Base-by-base conservation (phyloP, 2,113 vertebrate genomes). In the Arothron firmamentum region DNA sequence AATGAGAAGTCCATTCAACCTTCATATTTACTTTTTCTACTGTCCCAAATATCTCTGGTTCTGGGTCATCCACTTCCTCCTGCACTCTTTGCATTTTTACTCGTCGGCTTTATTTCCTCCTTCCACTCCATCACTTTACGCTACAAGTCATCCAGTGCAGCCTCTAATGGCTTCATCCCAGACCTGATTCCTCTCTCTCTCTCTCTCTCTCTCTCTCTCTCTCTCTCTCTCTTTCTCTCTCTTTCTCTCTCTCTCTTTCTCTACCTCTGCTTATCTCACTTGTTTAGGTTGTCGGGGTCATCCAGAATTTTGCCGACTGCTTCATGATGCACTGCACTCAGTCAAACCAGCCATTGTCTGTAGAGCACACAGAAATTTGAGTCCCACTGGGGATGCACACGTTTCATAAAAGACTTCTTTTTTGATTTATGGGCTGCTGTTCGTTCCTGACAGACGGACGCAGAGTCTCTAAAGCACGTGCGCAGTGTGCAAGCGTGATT, bases 161-260 rank as follows among this genome's bases (percentile, higher is more conserved):
- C 55, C 65, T 78, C 61, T 83, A 85, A 85, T 83, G 67, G 75
- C 67, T 69, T 82, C 78, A 65, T 71, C 62, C 65, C 57, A 65
- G 56, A 79, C 43, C 65, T 52, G 62, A 70, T 69, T 43, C 70
- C 52, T 65, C 53, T 54, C 49, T 72, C 52, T 65, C 53, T 54
- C 49, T 48, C 34, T 8, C 13, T 62, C 55, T 61, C 76, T 58
- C 75, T 48, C 19, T 10, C 49, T 23, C 21, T 23, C 21, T 23
- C 21, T 23, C 21, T 23, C 75, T 57, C 77, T 50, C 19, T 21
- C 19, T 70, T 47, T 71, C 51, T 63, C 52, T 54, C 49, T 48
- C 31, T 7, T 11, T 61, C 54, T 64, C 75, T 60, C 78, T 51
- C 4, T 23, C 21, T 70, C 48, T 72, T 48, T 63, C 52, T 54